A percentile compares a stretch with the other conserved stretches of the same genome.
phyloP scores from a whole-genome alignment of 2,113 vertebrate genomes.

The Castor canadensis region DNA sequence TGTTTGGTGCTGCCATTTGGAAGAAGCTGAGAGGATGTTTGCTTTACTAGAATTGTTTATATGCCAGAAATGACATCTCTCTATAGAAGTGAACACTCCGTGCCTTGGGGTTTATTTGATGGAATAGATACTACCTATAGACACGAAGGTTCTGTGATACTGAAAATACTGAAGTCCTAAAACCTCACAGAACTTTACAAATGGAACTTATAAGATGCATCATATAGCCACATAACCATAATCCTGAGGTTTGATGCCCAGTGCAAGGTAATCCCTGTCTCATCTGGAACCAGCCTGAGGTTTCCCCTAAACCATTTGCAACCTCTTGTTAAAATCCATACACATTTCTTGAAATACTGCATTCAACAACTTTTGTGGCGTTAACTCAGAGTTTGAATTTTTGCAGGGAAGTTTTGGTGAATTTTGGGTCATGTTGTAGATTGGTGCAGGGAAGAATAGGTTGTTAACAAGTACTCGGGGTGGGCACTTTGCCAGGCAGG shows the following conservation, averaged over 20 bases:
- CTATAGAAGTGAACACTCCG: neutral
- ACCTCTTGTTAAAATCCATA: neutral
- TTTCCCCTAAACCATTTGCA: slow-evolving; percentile 11
- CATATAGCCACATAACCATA: neutral
- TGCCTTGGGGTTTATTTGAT: neutral
- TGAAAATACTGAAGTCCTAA: neutral
- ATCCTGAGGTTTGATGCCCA: neutral
- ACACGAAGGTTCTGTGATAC: neutral
- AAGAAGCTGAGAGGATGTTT: slow-evolving; percentile 43
- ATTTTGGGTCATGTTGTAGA: neutral
- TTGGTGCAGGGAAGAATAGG: neutral
- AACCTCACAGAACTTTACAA: neutral
- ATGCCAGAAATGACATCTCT: neutral
- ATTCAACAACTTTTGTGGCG: neutral
- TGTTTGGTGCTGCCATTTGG: slow-evolving; percentile 47
- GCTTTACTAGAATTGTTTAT: neutral
- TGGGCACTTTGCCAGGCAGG: neutral
- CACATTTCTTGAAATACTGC: neutral
- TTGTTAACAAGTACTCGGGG: neutral
- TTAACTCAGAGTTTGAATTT: neutral
- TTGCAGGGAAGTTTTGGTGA: neutral
- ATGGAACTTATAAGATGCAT: neutral
- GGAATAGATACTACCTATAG: neutral
- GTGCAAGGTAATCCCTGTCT: neutral
- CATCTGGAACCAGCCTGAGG: neutral